A percentile compares a stretch with the other conserved stretches of the same genome.
phyloP scores from a whole-genome alignment of 1,140 invertebrate species.

The Heterodera schachtii region DNA sequence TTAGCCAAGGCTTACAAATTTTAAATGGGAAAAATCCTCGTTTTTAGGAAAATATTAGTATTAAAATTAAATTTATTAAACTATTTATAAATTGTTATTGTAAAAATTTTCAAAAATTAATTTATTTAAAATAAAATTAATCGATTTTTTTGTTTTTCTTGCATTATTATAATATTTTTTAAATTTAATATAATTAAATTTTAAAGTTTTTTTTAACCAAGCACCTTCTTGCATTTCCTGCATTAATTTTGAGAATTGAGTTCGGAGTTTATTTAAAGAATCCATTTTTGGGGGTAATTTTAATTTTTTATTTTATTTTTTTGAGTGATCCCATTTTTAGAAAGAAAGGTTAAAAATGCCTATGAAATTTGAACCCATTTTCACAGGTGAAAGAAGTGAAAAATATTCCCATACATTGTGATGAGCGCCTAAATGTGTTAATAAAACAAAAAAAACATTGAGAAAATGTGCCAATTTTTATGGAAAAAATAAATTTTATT shows the following conservation, averaged over 20 bases:
- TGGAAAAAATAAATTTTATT: no score
- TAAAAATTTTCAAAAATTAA: neutral
- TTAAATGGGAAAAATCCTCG: no score
- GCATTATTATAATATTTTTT: neutral
- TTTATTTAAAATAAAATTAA: neutral
- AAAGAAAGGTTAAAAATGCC: neutral
- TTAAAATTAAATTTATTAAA: no score
- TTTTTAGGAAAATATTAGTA: no score
- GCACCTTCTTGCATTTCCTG: neutral
- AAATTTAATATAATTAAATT: neutral
- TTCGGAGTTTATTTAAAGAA: constrained; percentile 8
- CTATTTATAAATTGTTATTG: no score
- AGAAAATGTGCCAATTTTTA: no score
- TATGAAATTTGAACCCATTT: neutral
- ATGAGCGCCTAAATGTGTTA: no score
- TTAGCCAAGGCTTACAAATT: no score
- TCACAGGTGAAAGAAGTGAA: neutral
- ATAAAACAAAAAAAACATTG: no score
- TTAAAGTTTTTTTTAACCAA: neutral
- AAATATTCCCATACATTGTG: no score
- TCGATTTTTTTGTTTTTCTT: neutral
- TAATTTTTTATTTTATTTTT: no score
- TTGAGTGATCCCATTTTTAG: neutral
- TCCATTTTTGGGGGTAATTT: constrained; percentile 1
- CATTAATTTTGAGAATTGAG: constrained; percentile 29